Percentiles rank a stretch among this genome's conserved stretches.
Evolutionary conservation across 2,797 vertebrate species (phyloP).

Genomic region (Peromyscus attwateri): DNA sequence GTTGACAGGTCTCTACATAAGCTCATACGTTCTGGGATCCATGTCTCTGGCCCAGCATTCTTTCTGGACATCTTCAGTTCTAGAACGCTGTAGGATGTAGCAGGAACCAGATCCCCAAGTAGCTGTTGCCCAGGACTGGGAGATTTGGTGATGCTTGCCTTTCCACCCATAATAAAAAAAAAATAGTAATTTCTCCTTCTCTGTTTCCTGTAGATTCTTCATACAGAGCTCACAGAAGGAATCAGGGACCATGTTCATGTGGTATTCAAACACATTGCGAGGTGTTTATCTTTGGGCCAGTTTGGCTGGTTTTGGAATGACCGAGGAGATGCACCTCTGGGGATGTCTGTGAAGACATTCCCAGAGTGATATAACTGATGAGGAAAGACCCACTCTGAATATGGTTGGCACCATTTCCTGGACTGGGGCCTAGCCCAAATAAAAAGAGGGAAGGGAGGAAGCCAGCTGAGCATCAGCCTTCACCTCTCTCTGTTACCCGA

Average conservation of each 20-base stretch:
- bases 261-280: background rate
- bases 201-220: background rate
- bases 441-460: background rate
- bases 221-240: fast-evolving
- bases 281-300: background rate
- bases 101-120: no score
- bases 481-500: background rate
- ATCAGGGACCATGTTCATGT: background rate
- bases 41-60: no score
- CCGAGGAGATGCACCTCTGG: background rate
- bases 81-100: background rate
- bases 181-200: background rate
- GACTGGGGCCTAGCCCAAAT: no score
- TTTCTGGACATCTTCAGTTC: background rate
- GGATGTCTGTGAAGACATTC: background rate
- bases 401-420: background rate
- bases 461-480: background rate
- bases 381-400: background rate
- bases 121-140: no score
- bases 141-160: background rate
- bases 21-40: background rate
- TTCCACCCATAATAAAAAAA: background rate
- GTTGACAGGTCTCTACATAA: background rate
- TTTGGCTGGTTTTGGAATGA: background rate
- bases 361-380: background rate